Base-by-base conservation (phyloP, 1,140 invertebrate genomes). In the Pentalonia nigronervosa region DNA sequence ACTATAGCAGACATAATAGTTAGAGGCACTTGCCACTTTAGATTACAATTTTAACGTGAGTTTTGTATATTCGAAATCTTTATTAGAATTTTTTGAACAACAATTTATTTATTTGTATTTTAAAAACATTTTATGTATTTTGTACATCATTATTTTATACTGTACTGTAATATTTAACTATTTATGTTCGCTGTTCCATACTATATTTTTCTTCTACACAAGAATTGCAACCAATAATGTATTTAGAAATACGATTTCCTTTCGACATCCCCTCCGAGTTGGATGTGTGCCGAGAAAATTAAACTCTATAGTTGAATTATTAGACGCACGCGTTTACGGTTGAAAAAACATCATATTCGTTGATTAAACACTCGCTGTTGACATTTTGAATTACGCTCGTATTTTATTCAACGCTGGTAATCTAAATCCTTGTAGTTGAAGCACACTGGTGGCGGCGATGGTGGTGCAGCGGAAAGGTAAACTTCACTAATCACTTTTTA, bases 401-500 rank as follows among this genome's bases (percentile, higher is more conserved):
- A 20, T 41, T 87, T 48, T 34, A 53, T 90, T 90, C 88, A 41
- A 41, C 36, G 60, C 60, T 30, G 6, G 88, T 90, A 90, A 90
- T 90, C 53, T 56, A 90, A 90, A 90, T 56, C 50, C 50, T 56
- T 53, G 47, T 60, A 53, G 60, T 76, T 17, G 60, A 76, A 76
- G 30, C 7, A 88, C 47, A 41, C 87, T 21, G 60, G 60, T 23
- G 30, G n/a, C 45, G 30, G 86, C 34, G n/a, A 7, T 36, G 88
- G 48, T 25, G 48, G 87, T 48, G 17, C 8, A 36, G 86, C 17
- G n/a, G 48, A 89, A 90, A 90, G 30, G 88, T 90, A 90, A 90
- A 90, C 88, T 90, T 60, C 50, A 56, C 88, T 90, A 90, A 90
- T 90, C 88, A 56, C 88, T 90, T 90, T 90, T 90, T 90, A 90